phyloP scores from a whole-genome alignment of 2,113 vertebrate genomes.

The Perognathus longimembris region DNA sequence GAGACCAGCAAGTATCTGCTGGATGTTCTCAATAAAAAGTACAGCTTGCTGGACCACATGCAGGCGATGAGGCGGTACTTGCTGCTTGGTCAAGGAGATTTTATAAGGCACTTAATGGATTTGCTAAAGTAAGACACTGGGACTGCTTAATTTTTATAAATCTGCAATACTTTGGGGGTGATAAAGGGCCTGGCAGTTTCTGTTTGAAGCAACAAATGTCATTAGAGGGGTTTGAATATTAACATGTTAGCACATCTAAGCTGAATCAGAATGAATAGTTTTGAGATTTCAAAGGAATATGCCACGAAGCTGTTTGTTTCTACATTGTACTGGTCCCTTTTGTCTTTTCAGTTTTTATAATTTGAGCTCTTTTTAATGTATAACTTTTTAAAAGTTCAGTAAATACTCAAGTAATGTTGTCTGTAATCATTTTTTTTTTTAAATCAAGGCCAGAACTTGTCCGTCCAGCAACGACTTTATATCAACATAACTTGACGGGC shows the following conservation, averaged over 20 bases:
- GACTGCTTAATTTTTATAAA: background rate
- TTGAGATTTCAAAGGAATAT: background rate
- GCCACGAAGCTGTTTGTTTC: background rate
- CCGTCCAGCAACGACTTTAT: conserved; percentile 96
- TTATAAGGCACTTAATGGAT: conserved; percentile 99
- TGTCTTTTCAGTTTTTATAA: conserved; percentile 19
- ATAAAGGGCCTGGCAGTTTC: background rate
- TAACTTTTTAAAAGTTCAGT: background rate
- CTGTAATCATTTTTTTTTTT: conserved; percentile 55
- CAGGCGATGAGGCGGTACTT: conserved; percentile 98
- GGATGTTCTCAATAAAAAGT: conserved; percentile 95
- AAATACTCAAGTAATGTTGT: conserved; percentile 30
- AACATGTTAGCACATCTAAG: background rate
- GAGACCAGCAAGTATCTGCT: conserved; percentile 98
- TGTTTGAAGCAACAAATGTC: background rate
- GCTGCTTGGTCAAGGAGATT: conserved; percentile 98
- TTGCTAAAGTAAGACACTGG: conserved; percentile 93
- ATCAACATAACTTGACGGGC: conserved; percentile 98
- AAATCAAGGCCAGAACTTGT: conserved; percentile 94
- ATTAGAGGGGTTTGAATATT: background rate
- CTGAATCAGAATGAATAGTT: conserved; percentile 4
- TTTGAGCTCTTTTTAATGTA: conserved; percentile 30
- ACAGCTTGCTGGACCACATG: conserved; percentile 96
- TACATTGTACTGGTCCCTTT: background rate
- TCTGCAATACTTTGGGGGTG: background rate